phyloP scores from a whole-genome alignment of 2,113 vertebrate genomes.

The Carlito syrichta region DNA sequence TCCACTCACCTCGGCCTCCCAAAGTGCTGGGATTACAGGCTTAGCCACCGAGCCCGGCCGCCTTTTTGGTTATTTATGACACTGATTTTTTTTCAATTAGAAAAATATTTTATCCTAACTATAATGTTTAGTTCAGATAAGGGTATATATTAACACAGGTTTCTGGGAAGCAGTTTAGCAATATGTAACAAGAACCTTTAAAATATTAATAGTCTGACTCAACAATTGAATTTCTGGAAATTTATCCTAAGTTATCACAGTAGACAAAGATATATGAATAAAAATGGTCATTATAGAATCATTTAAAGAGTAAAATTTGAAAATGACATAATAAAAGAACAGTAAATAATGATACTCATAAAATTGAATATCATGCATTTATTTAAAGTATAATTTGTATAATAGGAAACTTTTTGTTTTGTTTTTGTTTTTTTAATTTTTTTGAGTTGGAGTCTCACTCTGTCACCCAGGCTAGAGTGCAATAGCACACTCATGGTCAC shows the following conservation, averaged over 20 bases:
- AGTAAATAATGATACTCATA: not conserved
- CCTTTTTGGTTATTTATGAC: not conserved
- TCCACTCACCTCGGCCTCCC: no score
- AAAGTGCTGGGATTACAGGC: no score
- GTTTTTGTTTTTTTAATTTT: no score
- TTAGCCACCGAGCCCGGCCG: no score
- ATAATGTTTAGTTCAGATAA: not conserved
- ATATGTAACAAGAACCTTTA: not conserved
- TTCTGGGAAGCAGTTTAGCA: constrained; percentile 1
- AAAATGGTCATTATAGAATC: not conserved
- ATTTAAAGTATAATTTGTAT: not conserved
- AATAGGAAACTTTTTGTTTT: no score
- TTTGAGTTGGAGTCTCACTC: no score
- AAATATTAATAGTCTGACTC: not conserved
- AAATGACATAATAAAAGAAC: not conserved
- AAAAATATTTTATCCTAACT: constrained; percentile 5
- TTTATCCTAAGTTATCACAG: not conserved
- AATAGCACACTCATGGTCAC: no score
- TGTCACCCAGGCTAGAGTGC: no score
- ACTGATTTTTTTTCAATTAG: not conserved
- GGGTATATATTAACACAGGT: not conserved
- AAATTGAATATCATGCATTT: not conserved
- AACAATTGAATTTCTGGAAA: not conserved
- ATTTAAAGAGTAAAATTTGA: constrained; percentile 10
- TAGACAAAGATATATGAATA: not conserved